Base-by-base conservation (phyloP, 2,888 invertebrate genomes). In the Drosophila niveifrons region DNA sequence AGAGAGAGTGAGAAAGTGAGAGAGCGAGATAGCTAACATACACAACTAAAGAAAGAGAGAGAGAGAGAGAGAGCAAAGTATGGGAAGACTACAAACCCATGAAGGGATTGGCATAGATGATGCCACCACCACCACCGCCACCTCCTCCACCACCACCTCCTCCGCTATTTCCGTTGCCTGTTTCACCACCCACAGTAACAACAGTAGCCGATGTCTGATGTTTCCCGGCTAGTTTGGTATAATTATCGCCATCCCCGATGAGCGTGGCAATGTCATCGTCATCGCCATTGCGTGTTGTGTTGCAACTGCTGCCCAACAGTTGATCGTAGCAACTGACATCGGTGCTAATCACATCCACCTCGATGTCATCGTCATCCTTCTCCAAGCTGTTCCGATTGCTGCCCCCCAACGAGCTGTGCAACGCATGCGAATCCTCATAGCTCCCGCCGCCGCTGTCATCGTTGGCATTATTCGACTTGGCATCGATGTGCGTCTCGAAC, bases 71-170 rank as follows among this genome's bases (percentile, higher is more conserved):
- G 18, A 18, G 2, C 39, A 44, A 44, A 50, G 47, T 53, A 43
- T 44, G 44, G 44, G n/a, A 43, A 41, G 41, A 17, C 59, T 92
- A 92, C 92, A 90, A 92, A 92, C 92, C 92, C 91, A 92, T 90
- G 80, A 92, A 92, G 50, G 92, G 92, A 92, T 92, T 92, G 90
- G 92, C 91, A 90, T 92, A 92, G 72, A 92, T 92, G 65, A 92
- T 90, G 82, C 92, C 92, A 76, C 82, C 89, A 78, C 80, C 82
- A 46, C 72, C 65, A 64, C 66, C 82, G 86, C 90, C 82, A 55
- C 78, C 72, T 28, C 74, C 74, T 55, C 51, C 61, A 41, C 47
- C 55, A 51, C 66, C 62, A 13, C 62, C 55, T 55, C 66, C 62
- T 11, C 62, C 69, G 46, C 47, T 23, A 17, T 43, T 58, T 56